Percentiles rank a stretch among this genome's conserved stretches.
Evolutionary conservation across 1,140 invertebrate genomes (phyloP).

Genomic region (Polypedilum pembai): DNA sequence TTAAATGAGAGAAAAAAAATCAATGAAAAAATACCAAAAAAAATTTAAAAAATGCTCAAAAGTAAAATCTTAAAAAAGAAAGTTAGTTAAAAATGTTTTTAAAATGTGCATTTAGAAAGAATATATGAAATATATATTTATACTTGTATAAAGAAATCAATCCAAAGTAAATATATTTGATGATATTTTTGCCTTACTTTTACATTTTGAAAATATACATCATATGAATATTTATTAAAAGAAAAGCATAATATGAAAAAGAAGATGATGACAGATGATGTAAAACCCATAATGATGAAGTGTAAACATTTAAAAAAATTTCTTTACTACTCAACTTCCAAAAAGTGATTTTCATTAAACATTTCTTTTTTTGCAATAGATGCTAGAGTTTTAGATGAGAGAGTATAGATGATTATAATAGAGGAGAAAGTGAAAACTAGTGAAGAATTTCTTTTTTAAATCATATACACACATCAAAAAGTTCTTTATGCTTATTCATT

Average conservation of each 20-base stretch:
- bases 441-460: no score
- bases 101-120: constrained; percentile 27
- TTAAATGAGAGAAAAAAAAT: constrained; percentile 21
- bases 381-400: not conserved
- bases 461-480: no score
- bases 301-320: not conserved
- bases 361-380: not conserved
- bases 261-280: not conserved
- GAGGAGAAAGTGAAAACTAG: no score
- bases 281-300: not conserved
- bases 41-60: not conserved
- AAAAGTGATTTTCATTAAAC: not conserved
- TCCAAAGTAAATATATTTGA: constrained; percentile 26
- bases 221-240: constrained; percentile 23
- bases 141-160: constrained; percentile 21
- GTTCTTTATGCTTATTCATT: not conserved
- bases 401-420: no score
- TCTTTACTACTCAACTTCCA: constrained; percentile 1
- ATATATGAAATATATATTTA: constrained; percentile 24
- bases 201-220: constrained; percentile 27
- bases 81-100: constrained; percentile 26
- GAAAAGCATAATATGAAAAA: not conserved
- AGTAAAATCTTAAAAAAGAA: constrained; percentile 21
- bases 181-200: constrained; percentile 28
- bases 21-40: not conserved